A percentile compares a stretch with the other conserved stretches of the same genome.
These are phyloP conservation scores for Ctenosaura bakeri DNA, from an alignment of 2,797 vertebrate species.

Conservation along the genomic window DNA sequence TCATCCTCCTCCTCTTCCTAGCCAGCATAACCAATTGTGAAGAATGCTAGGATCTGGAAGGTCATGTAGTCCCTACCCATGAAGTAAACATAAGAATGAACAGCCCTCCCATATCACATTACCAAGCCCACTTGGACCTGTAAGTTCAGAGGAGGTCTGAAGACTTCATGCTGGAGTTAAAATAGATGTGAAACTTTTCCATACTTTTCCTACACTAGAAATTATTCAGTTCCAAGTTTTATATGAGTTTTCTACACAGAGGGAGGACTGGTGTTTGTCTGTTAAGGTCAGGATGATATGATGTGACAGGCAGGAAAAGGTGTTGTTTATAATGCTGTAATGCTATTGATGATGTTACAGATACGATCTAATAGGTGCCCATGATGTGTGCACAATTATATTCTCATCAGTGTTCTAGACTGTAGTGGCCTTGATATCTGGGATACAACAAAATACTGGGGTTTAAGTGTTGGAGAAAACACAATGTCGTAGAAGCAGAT, in stretches of 20 bases:
- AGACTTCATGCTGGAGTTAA: not conserved
- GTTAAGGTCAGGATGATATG: not conserved
- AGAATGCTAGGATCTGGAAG: no score
- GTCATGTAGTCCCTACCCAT: no score
- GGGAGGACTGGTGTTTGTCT: not conserved
- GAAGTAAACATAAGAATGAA: no score
- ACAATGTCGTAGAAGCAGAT: not conserved
- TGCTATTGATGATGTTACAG: not conserved
- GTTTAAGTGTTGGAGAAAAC: not conserved
- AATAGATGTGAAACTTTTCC: not conserved
- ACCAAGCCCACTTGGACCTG: not conserved
- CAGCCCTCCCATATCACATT: no score
- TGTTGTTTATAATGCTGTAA: not conserved
- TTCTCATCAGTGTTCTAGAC: not conserved
- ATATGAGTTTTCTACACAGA: not conserved
- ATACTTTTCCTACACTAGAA: not conserved
- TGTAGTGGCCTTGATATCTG: not conserved
- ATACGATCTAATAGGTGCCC: not conserved
- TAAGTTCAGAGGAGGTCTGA: not conserved
- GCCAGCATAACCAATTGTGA: no score
- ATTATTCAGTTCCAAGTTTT: not conserved
- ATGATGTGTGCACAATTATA: not conserved
- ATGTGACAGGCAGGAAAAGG: not conserved
- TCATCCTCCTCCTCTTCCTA: no score
- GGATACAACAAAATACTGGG: not conserved